These are phyloP conservation scores for Anguilla obscura DNA, from an alignment of 2,797 vertebrate genomes.

Conservation along the genomic window DNA sequence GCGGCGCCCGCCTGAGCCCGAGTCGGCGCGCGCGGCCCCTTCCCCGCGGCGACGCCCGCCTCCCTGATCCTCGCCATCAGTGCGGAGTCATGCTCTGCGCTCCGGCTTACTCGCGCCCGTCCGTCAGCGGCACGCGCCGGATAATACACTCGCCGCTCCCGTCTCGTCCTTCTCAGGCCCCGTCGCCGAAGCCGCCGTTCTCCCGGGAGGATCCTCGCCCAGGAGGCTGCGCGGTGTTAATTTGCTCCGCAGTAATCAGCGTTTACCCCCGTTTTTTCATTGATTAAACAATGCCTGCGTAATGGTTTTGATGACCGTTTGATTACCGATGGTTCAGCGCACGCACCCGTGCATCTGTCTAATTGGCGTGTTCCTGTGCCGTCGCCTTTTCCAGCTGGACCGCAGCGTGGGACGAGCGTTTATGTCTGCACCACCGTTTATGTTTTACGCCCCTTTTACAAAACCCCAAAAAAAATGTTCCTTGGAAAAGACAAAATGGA, in stretches of 20 bases:
- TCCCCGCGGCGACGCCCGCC: constrained; percentile 12
- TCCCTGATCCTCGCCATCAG: constrained; percentile 44
- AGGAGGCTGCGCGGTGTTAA: constrained; percentile 47
- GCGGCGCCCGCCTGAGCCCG: constrained; percentile 28
- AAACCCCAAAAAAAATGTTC: neutral
- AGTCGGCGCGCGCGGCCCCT: constrained; percentile 29
- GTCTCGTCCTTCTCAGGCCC: constrained; percentile 14
- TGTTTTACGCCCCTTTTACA: neutral
- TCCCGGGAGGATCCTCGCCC: constrained; percentile 36
- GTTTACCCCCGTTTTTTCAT: constrained; percentile 37
- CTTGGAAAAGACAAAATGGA: neutral
- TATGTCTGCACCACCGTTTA: neutral
- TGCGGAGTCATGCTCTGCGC: constrained; percentile 37
- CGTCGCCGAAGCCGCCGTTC: constrained; percentile 36
- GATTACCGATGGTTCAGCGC: constrained; percentile 43
- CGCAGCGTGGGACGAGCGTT: neutral
- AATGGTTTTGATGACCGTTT: constrained; percentile 55
- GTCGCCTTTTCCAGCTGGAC: constrained; percentile 22
- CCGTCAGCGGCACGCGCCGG: neutral
- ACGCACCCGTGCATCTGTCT: constrained; percentile 31
- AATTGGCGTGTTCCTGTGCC: constrained; percentile 38
- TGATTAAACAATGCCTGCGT: constrained; percentile 50
- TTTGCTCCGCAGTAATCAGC: constrained; percentile 55
- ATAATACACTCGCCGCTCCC: too few species aligned
- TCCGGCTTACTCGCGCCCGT: neutral